Percentiles rank a stretch among this genome's conserved stretches.
phyloP scores from a whole-genome alignment of 2,797 vertebrate species.

The Thunnus albacares region DNA sequence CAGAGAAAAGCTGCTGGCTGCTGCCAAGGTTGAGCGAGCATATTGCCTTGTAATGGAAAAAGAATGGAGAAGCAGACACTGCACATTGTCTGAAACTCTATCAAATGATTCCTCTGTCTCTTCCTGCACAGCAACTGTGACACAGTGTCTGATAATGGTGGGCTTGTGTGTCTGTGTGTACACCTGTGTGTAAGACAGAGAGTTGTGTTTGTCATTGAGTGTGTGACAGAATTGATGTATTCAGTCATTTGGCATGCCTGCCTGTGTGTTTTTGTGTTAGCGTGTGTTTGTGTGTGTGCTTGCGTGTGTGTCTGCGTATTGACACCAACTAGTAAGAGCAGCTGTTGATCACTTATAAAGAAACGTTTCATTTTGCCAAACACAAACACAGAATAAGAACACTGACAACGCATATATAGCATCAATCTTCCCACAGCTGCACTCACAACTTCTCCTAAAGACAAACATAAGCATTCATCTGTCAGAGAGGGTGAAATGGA shows the following conservation, averaged over 20 bases:
- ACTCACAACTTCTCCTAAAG: constrained; percentile 7
- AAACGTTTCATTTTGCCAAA: constrained; percentile 38
- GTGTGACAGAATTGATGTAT: constrained; percentile 25
- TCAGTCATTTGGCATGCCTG: constrained; percentile 42
- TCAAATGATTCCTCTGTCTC: constrained; percentile 67
- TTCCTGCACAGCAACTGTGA: constrained; percentile 49
- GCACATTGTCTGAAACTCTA: constrained; percentile 74
- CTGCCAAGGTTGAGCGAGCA: constrained; percentile 72
- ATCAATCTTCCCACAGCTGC: constrained; percentile 16
- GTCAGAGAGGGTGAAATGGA: constrained; percentile 37
- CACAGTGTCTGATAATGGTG: constrained; percentile 50
- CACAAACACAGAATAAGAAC: constrained; percentile 20
- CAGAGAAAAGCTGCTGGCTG: constrained; percentile 67
- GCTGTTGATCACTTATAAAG: constrained; percentile 62
- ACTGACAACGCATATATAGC: not conserved
- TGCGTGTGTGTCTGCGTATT: constrained; percentile 3
- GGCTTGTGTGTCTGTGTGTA: constrained; percentile 27
- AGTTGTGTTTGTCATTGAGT: constrained; percentile 17
- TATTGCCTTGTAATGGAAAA: constrained; percentile 72
- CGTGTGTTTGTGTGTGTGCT: not conserved
- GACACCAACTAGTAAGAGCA: constrained; percentile 44
- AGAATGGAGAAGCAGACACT: constrained; percentile 64
- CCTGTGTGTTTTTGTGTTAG: constrained; percentile 9
- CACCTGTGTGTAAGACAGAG: not conserved
- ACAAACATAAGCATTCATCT: constrained; percentile 29